Percentiles rank a stretch among this genome's conserved stretches.
phyloP scores from a whole-genome alignment of 2,113 vertebrate species.

The Vulpes vulpes region DNA sequence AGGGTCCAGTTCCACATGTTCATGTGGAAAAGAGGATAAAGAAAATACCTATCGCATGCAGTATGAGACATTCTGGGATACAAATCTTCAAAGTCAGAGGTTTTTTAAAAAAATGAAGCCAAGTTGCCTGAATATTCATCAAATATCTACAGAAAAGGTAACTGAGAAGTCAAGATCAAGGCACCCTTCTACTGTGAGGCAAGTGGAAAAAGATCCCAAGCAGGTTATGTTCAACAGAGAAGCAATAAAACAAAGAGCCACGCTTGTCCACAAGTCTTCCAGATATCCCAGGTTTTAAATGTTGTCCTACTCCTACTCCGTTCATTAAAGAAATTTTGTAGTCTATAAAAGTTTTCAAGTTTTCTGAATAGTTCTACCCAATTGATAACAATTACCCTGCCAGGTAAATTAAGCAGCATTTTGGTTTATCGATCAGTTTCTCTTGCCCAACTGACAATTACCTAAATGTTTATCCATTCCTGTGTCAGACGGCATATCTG shows the following conservation, averaged over 20 bases:
- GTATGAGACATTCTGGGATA: background rate
- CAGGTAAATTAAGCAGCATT: slow-evolving; percentile 27
- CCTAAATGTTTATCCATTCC: background rate
- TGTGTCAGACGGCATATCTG: background rate
- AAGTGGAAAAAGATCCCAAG: slow-evolving; percentile 1
- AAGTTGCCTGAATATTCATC: background rate
- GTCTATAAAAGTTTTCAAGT: background rate
- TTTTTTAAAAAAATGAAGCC: slow-evolving; percentile 42
- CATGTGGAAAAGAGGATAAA: background rate
- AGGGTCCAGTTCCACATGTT: background rate
- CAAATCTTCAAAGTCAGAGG: slow-evolving; percentile 31
- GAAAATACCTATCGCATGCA: background rate
- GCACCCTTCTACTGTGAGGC: background rate
- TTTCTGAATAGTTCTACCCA: slow-evolving; percentile 22
- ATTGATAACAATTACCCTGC: background rate
- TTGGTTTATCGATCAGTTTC: background rate
- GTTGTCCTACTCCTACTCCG: background rate
- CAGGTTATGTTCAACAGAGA: background rate
- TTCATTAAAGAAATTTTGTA: background rate
- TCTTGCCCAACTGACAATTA: background rate
- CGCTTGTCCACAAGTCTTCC: background rate
- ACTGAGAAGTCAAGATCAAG: slow-evolving; percentile 5
- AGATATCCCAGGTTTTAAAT: background rate
- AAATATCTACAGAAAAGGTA: background rate
- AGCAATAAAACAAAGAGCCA: background rate